A percentile compares a stretch with the other conserved stretches of the same genome.
phyloP scores from a whole-genome alignment of 2,113 vertebrate genomes.

The Leucosticte australis region DNA sequence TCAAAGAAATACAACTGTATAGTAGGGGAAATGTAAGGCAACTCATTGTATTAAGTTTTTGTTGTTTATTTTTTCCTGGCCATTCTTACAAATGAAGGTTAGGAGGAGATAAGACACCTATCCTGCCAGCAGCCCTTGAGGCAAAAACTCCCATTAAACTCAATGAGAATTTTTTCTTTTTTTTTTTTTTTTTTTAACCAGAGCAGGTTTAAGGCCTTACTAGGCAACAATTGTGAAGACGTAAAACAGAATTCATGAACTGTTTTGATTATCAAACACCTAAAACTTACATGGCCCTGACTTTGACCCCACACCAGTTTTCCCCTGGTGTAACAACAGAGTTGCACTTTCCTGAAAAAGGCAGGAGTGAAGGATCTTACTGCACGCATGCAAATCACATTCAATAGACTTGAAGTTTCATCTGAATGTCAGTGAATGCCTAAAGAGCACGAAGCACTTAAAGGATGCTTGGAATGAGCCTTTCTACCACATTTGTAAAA shows the following conservation, averaged over 20 bases:
- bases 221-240: constrained; percentile 48
- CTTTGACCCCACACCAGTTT: constrained; percentile 53
- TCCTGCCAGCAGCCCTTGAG: constrained; percentile 52
- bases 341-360: constrained; percentile 49
- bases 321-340: constrained; percentile 35
- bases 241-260: constrained; percentile 21
- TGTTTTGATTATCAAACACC: constrained; percentile 30
- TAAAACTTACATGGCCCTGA: constrained; percentile 52
- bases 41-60: constrained; percentile 34
- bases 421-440: constrained; percentile 21
- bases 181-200: not conserved
- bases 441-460: constrained; percentile 43
- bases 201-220: constrained; percentile 63
- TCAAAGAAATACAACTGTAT: constrained; percentile 41
- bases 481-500: constrained; percentile 25
- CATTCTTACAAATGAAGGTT: constrained; percentile 41
- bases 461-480: constrained; percentile 31
- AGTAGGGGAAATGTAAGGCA: constrained; percentile 58
- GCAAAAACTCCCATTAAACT: constrained; percentile 56
- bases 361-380: constrained; percentile 46
- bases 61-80: constrained; percentile 19
- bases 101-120: constrained; percentile 34
- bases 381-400: constrained; percentile 52
- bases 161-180: constrained; percentile 38
- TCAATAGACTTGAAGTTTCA: constrained; percentile 46